Base-by-base conservation (phyloP, 1,140 invertebrate genomes). In the Fopius arisanus region DNA sequence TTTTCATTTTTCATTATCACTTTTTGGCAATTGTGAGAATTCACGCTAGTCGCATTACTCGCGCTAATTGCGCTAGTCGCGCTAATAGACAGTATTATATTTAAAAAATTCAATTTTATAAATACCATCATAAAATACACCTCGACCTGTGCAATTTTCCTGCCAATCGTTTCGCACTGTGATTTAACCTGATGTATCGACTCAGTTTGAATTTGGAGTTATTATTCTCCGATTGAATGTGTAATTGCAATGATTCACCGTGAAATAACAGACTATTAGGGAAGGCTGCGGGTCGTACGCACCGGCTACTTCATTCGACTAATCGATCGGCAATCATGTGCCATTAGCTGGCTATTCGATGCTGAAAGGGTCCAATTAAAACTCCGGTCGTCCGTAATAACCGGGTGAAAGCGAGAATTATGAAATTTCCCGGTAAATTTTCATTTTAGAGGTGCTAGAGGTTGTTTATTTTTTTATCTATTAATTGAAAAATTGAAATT, bases 211-310 rank as follows among this genome's bases (percentile, higher is more conserved):
- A 59, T 59, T 23, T 12, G 28, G 37, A 80, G 78, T 80, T 65
- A 83, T 82, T 79, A 82, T 81, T 81, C 78, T 81, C 76, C 74
- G 78, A 84, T 84, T 83, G 82, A 84, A 82, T 79, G 74, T 79
- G 67, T 84, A 84, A 84, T 82, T 83, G 81, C 75, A 71, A 40
- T 70, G 9, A 65, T 74, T 73, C 65, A 75, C 73, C 68, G 59
- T 73, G 62, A 81, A 83, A 83, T 83, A 83, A 83, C 80, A 78
- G 81, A 67, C 80, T 70, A 82, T 83, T 82, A 82, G 77, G 33
- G 62, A 33, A 65, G 59, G 71, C 43, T 65, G 21, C 41, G 70
- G 68, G 37, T 59, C 54, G 37, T 37, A 14, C 40, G n/a, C 65
- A 75, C 43, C 68, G 75, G 68, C 72, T 70, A 71, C 75, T 41